phyloP scores from a whole-genome alignment of 2,888 invertebrate species.

The Endotricha flammealis region DNA sequence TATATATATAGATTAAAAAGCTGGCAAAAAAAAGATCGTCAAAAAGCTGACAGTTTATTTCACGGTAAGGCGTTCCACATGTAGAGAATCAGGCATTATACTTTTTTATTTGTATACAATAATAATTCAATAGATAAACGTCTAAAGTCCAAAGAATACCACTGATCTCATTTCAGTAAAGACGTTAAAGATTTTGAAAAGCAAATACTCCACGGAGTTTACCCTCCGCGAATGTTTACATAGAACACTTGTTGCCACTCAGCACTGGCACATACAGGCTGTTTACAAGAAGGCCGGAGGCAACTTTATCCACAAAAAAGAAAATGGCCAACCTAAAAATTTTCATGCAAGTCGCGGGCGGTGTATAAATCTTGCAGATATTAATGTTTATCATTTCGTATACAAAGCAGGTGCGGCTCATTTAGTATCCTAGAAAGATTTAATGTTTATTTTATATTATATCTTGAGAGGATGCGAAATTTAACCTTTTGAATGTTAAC shows the following conservation, averaged over 20 bases:
- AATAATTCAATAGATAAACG: too few species aligned
- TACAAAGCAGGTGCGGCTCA: conserved; percentile 7
- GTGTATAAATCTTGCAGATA: conserved; percentile 7
- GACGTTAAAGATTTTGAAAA: conserved; percentile 8
- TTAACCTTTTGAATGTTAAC: too few species aligned
- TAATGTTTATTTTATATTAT: too few species aligned
- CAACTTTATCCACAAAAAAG: conserved; percentile 39
- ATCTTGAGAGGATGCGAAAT: too few species aligned
- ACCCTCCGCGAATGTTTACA: conserved; percentile 25
- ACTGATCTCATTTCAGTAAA: background rate
- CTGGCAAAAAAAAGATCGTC: too few species aligned
- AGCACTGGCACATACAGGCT: conserved; percentile 9
- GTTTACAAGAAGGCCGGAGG: conserved; percentile 40
- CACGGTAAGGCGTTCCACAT: too few species aligned
- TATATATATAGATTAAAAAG: too few species aligned
- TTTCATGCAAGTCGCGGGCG: conserved; percentile 9
- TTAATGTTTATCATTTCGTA: conserved; percentile 10
- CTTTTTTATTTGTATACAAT: too few species aligned
- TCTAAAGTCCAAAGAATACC: too few species aligned
- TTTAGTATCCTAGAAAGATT: conserved; percentile 1
- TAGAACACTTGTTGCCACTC: conserved; percentile 38
- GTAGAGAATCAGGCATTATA: too few species aligned
- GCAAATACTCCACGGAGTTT: conserved; percentile 11
- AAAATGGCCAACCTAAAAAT: conserved; percentile 31
- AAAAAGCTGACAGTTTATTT: too few species aligned